Base-by-base conservation (phyloP, 2,113 vertebrate genomes). In the Hypanus sabinus region DNA sequence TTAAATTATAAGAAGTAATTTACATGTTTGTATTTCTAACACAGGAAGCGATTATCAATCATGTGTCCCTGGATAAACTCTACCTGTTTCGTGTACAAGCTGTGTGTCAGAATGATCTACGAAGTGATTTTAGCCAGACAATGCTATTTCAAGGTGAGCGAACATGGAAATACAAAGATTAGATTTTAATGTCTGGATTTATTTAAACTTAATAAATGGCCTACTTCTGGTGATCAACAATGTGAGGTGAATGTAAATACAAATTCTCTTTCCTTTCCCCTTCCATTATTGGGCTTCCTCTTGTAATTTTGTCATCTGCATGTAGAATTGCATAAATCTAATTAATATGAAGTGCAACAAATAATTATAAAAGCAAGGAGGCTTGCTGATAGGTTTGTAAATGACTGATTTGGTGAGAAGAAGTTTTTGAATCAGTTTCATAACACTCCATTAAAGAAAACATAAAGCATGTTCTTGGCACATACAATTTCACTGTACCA, bases 71-170 rank as follows among this genome's bases (percentile, higher is more conserved):
- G 4, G 98, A 99, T 94, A 98, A 98, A 95, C 97, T 99, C 94
- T 99, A 99, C 96, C 97, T 99, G 95, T 99, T 99, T 96, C 97
- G 98, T 93, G 99, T 99, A 92, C 98, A 99, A 96, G 98, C 98
- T 0, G 97, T 99, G 95, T 99, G 99, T 96, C 97, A 96, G 95
- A 99, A 98, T 36, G 98, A 99, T 97, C 98, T 99, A 97, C 98
- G 98, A 95, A 99, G 99, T 94, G 99, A 99, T 97, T 99, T 99
- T 97, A 99, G 99, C 96, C 98, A 99, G 96, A 99, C 98, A 94
- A 98, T 99, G 98, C 97, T 99, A 94, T 98, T 99, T 95, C 98
- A 98, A 97, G 99, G 99, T 99, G 96, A 96, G 96, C n/a, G 6
- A 46, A 93, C 0, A 46, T 75, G 65, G 65, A 70, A 73, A 20